Percentiles rank a stretch among this genome's conserved stretches.
Conservation (phyloP, 2,888 invertebrate species). For the Andrena bicolor region DNA sequence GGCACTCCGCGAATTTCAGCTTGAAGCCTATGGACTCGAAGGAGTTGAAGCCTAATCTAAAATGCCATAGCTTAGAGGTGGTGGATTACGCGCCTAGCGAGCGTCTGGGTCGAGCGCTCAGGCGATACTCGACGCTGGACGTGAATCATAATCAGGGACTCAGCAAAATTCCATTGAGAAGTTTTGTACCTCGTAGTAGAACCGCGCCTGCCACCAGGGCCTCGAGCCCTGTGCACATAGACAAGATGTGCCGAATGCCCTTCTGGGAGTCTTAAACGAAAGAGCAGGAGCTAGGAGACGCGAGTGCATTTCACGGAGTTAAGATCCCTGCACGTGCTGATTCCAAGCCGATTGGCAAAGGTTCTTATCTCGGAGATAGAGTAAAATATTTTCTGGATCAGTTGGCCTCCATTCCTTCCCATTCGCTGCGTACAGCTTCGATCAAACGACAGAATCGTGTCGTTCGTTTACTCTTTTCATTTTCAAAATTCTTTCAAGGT, state of each 20-base stretch:
- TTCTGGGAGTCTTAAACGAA: slow-evolving; percentile 66
- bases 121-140: slow-evolving; percentile 77
- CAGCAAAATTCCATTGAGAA: slow-evolving; percentile 82
- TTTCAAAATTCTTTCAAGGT: slow-evolving; percentile 11
- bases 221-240: slow-evolving; percentile 82
- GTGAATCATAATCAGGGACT: slow-evolving; percentile 83
- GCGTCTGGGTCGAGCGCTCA: slow-evolving; percentile 62
- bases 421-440: background rate
- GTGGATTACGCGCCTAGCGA: slow-evolving; percentile 73
- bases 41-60: slow-evolving; percentile 77
- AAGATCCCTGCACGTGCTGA: slow-evolving; percentile 21
- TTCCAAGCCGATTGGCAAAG: background rate
- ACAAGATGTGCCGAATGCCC: slow-evolving; percentile 78
- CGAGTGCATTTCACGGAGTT: slow-evolving; percentile 43
- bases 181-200: slow-evolving; percentile 79
- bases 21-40: slow-evolving; percentile 75
- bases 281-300: slow-evolving; percentile 34
- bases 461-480: background rate
- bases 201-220: slow-evolving; percentile 83
- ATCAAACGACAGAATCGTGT: background rate
- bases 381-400: slow-evolving; percentile 3
- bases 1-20: slow-evolving; percentile 79
- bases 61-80: slow-evolving; percentile 81
- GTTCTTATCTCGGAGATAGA: background rate
- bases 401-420: slow-evolving; percentile 6